A percentile compares a stretch with the other conserved stretches of the same genome.
Conservation (phyloP, 2,888 invertebrate species). For the Troides aeacus region DNA sequence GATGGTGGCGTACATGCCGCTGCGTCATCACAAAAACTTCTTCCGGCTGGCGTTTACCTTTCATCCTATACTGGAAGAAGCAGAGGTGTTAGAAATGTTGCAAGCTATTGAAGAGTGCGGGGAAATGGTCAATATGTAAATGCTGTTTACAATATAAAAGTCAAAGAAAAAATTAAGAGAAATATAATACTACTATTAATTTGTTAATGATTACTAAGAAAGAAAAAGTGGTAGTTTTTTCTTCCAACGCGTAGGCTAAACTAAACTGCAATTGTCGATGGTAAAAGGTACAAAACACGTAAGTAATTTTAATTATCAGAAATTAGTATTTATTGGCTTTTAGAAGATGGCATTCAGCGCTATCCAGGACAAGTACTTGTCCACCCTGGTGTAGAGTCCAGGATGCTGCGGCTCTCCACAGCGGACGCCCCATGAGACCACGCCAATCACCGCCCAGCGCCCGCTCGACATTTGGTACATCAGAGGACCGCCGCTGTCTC, state of each 20-base stretch:
- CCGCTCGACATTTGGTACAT: conserved; percentile 86
- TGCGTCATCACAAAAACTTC: conserved; percentile 85
- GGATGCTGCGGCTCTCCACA: conserved; percentile 89
- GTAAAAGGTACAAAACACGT: too few relatives aligned
- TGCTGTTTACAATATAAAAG: conserved; percentile 33
- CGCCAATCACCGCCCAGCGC: conserved; percentile 88
- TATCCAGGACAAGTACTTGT: conserved; percentile 86
- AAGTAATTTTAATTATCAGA: too few relatives aligned
- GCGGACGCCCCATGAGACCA: conserved; percentile 92
- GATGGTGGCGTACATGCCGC: conserved; percentile 89
- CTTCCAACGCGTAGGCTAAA: too few relatives aligned
- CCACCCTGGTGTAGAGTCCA: conserved; percentile 89
- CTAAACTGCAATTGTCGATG: too few relatives aligned
- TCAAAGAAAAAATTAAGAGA: too few relatives aligned
- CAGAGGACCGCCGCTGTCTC: conserved; percentile 92
- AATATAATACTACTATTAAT: too few relatives aligned
- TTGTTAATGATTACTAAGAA: too few relatives aligned
- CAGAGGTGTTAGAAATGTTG: conserved; percentile 82
- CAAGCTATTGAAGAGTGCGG: conserved; percentile 83
- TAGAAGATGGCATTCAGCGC: conserved; percentile 60
- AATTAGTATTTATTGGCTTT: neutral
- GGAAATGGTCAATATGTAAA: conserved; percentile 48
- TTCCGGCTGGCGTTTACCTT: conserved; percentile 88
- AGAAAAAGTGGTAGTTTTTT: too few relatives aligned
- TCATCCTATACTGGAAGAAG: conserved; percentile 81